These are phyloP conservation scores for Rhabdophis nuchalis DNA, from an alignment of 2,797 vertebrate genomes.

Conservation along the genomic window DNA sequence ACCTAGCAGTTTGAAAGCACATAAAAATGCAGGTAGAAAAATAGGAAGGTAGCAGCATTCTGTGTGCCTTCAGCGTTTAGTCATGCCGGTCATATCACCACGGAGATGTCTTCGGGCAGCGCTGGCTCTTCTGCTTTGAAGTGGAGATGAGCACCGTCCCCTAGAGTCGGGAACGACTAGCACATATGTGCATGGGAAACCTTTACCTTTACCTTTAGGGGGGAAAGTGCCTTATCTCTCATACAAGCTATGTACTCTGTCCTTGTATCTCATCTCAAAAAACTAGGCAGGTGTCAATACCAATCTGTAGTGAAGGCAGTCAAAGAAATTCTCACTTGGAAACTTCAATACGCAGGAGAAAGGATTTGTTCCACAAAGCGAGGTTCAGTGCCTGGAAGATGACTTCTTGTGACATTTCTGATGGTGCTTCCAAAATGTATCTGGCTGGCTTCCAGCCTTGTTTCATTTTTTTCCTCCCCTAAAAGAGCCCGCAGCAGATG, in stretches of 20 bases:
- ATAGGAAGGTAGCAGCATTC: too few relatives aligned
- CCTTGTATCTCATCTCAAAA: not conserved
- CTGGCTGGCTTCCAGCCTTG: not conserved
- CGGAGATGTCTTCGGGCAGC: too few relatives aligned
- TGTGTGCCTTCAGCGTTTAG: too few relatives aligned
- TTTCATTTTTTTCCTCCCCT: not conserved
- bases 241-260: not conserved
- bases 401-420: not conserved
- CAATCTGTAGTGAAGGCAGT: not conserved
- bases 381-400: not conserved
- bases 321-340: not conserved
- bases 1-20: too few relatives aligned
- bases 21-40: too few relatives aligned
- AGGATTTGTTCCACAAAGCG: not conserved
- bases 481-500: slow-evolving; percentile 1
- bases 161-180: too few relatives aligned
- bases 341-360: not conserved
- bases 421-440: slow-evolving; percentile 7
- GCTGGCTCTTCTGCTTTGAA: too few relatives aligned
- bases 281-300: not conserved
- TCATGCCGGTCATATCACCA: too few relatives aligned
- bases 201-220: too few relatives aligned
- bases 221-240: not conserved
- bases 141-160: too few relatives aligned
- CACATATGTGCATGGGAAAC: too few relatives aligned